A percentile compares a stretch with the other conserved stretches of the same genome.
These are phyloP conservation scores for Oeneis ivallda DNA, from an alignment of 2,888 invertebrate genomes.

Conservation along the genomic window DNA sequence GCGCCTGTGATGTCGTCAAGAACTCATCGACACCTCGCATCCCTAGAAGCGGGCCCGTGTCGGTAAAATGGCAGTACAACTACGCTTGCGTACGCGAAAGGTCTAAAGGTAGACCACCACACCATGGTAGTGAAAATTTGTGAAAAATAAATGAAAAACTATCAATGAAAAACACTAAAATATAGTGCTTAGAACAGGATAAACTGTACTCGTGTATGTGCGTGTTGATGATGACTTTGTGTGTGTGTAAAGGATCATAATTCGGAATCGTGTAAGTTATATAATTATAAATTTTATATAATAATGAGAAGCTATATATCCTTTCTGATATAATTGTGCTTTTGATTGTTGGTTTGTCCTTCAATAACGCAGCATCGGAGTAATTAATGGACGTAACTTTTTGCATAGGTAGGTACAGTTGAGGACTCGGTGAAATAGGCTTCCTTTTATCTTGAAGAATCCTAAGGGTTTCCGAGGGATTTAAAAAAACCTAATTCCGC, in stretches of 20 bases:
- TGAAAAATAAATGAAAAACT: neutral
- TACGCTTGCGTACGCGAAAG: slow-evolving; percentile 17
- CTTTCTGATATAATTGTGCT: too few species aligned
- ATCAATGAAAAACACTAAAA: neutral
- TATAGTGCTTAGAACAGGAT: neutral
- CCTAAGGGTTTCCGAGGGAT: too few species aligned
- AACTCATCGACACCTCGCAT: slow-evolving; percentile 5
- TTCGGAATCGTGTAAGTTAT: slow-evolving; percentile 7
- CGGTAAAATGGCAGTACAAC: slow-evolving; percentile 10
- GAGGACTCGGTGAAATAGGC: too few species aligned
- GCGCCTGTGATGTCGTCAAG: too few species aligned
- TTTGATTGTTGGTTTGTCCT: too few species aligned
- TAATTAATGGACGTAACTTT: too few species aligned
- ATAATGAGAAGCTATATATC: too few species aligned
- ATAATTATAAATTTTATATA: slow-evolving; percentile 14
- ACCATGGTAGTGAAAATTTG: neutral
- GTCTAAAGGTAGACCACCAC: neutral
- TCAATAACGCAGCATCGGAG: too few species aligned
- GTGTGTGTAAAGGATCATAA: slow-evolving; percentile 7
- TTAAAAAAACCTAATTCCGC: too few species aligned
- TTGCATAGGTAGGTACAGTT: too few species aligned
- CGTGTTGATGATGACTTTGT: slow-evolving; percentile 3
- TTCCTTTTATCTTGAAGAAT: too few species aligned
- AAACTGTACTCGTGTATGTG: neutral
- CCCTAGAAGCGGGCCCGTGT: slow-evolving; percentile 6